These are phyloP conservation scores for Azorinus chamasolen DNA, from an alignment of 2,888 invertebrate genomes.

Conservation along the genomic window DNA sequence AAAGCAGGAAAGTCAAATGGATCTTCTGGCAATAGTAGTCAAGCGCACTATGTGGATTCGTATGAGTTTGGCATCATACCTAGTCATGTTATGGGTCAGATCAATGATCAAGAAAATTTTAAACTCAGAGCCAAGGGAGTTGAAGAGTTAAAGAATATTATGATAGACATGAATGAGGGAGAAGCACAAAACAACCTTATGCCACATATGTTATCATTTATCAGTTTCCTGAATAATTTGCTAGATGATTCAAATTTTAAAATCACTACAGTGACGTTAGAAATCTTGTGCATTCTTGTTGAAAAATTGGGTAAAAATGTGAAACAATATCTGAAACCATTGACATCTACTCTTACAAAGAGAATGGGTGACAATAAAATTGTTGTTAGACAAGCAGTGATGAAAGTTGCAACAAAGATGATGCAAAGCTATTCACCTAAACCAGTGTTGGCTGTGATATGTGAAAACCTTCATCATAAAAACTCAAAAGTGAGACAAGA, in stretches of 20 bases:
- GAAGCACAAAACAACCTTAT: slow-evolving; percentile 87
- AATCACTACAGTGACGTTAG: slow-evolving; percentile 87
- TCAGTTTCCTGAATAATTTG: slow-evolving; percentile 89
- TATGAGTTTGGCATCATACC: slow-evolving; percentile 87
- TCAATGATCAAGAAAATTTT: slow-evolving; percentile 89
- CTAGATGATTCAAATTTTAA: slow-evolving; percentile 90
- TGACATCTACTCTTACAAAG: slow-evolving; percentile 87
- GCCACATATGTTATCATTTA: slow-evolving; percentile 89
- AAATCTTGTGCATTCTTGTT: slow-evolving; percentile 87
- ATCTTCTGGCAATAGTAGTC: slow-evolving; percentile 3
- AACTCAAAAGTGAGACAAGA: slow-evolving; percentile 91
- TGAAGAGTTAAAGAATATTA: slow-evolving; percentile 88
- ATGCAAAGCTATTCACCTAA: slow-evolving; percentile 88
- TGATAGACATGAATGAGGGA: slow-evolving; percentile 84
- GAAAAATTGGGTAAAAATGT: slow-evolving; percentile 85
- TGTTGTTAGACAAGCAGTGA: slow-evolving; percentile 87
- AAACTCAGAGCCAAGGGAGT: slow-evolving; percentile 88
- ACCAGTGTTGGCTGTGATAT: slow-evolving; percentile 88
- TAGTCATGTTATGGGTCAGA: slow-evolving; percentile 85
- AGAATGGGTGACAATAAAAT: slow-evolving; percentile 87
- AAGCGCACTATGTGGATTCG: slow-evolving; percentile 73
- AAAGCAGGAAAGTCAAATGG: too few relatives aligned
- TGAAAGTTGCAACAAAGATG: slow-evolving; percentile 87
- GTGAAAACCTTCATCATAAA: slow-evolving; percentile 87
- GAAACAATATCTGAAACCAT: slow-evolving; percentile 87